phyloP scores from a whole-genome alignment of 2,113 vertebrate genomes.

The Potamarius usumacintae region DNA sequence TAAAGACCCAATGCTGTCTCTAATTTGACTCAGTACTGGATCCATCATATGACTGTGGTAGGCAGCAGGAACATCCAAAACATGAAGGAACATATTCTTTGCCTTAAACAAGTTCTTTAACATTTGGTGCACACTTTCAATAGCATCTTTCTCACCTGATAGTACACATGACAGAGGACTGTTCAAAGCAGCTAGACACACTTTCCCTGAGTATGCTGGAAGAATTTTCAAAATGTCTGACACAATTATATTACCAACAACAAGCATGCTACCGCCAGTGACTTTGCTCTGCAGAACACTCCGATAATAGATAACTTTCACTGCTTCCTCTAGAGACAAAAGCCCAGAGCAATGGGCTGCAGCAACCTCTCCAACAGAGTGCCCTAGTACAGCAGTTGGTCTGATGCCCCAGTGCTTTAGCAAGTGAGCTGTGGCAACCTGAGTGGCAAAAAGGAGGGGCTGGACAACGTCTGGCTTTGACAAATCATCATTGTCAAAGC shows the following conservation, averaged over 20 bases:
- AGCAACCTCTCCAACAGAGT: conserved; percentile 83
- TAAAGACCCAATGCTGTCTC: conserved; percentile 67
- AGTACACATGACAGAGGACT: conserved; percentile 82
- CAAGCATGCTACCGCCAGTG: conserved; percentile 80
- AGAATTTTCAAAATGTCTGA: conserved; percentile 70
- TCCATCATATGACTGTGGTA: conserved; percentile 89
- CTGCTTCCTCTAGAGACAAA: conserved; percentile 80
- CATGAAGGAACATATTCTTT: conserved; percentile 77
- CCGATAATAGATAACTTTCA: conserved; percentile 80
- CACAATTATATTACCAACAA: conserved; percentile 78
- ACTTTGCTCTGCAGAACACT: conserved; percentile 79
- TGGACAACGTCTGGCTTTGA: conserved; percentile 74
- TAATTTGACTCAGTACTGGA: conserved; percentile 70
- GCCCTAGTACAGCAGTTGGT: conserved; percentile 75
- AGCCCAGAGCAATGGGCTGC: conserved; percentile 83
- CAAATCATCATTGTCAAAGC: conserved; percentile 62
- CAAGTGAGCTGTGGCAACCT: conserved; percentile 76
- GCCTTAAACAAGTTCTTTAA: conserved; percentile 65
- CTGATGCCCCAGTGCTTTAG: conserved; percentile 82
- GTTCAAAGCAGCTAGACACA: conserved; percentile 82
- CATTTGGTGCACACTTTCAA: conserved; percentile 67
- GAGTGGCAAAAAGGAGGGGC: conserved; percentile 80
- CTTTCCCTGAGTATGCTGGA: conserved; percentile 65
- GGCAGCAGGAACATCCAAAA: conserved; percentile 76
- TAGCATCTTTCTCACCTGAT: conserved; percentile 74